Evolutionary conservation across 2,797 vertebrate genomes (phyloP), one percentile per base, ranked within the genome.

Genomic region (Thalassophryne amazonica): DNA sequence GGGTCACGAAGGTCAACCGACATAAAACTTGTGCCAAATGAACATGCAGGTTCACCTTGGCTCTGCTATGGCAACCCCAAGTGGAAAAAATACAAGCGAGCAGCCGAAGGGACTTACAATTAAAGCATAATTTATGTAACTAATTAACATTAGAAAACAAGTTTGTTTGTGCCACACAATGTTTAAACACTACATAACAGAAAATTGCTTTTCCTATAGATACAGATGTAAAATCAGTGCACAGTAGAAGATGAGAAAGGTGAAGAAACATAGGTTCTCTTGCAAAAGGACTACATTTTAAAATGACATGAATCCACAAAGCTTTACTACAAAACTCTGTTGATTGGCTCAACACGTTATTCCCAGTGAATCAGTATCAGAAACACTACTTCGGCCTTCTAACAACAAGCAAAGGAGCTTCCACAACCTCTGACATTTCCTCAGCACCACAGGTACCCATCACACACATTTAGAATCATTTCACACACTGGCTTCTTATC

Each of bases 401-500:
- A 65, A 61, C 60, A 72, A 54, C 53, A 59, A 37, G 64, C 64
- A 61, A 45, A 62, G 29, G 38, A 42, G 52, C 60, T 66, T 49
- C 70, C 54, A 61, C 60, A 73, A 75, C 74, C 60, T 73, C 77
- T 47, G 42, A 55, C 58, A 69, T 61, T 61, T 70, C 62, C 60
- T 72, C 57, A 39, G 57, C 60, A 59, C 56, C 72, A 60, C 20
- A 49, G 34, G 27, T 50, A 38, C 7, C 28, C 43, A 59, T 54
- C 40, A 50, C 68, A 73, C 61, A 45, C 73, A 73, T 47, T 62
- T 41, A 61, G 55, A 63, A 37, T 49, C 63, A 64, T 69, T 78
- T 70, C 78, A 72, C 54, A 63, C 58, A 52, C 53, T 52, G 24
- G 56, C 75, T 53, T 33, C 73, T 77, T 27, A 77, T 84, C 80